phyloP scores from a whole-genome alignment of 2,888 invertebrate species.

The Eugnorisma glareosa region DNA sequence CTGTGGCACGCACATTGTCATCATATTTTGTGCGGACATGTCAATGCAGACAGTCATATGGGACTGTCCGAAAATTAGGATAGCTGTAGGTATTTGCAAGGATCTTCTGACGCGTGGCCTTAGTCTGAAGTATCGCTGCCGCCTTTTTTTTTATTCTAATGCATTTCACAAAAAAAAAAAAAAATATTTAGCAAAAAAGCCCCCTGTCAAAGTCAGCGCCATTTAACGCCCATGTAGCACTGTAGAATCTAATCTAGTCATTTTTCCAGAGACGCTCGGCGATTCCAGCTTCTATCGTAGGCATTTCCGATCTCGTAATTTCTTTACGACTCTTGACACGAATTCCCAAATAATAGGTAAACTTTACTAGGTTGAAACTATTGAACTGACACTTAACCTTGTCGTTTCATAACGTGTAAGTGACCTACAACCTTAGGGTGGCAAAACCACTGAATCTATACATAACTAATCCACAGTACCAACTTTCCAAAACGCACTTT shows the following conservation, averaged over 20 bases:
- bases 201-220: neutral
- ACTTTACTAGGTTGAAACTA: too few species aligned
- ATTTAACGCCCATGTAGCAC: too few species aligned
- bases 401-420: too few species aligned
- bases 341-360: too few species aligned
- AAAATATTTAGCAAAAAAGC: too few species aligned
- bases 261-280: neutral
- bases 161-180: rapidly evolving
- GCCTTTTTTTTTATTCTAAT: neutral
- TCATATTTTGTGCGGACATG: neutral
- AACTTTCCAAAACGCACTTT: slow-evolving; percentile 6
- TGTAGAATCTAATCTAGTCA: neutral
- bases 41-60: neutral
- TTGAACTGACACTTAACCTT: too few species aligned
- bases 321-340: too few species aligned
- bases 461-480: too few species aligned
- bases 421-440: too few species aligned
- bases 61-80: neutral
- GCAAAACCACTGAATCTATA: too few species aligned
- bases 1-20: neutral
- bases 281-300: too few species aligned
- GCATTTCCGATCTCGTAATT: too few species aligned
- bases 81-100: neutral
- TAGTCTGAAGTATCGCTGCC: neutral
- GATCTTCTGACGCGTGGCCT: neutral